Base-by-base conservation (phyloP, 2,797 vertebrate species). In the Liparis tanakae region DNA sequence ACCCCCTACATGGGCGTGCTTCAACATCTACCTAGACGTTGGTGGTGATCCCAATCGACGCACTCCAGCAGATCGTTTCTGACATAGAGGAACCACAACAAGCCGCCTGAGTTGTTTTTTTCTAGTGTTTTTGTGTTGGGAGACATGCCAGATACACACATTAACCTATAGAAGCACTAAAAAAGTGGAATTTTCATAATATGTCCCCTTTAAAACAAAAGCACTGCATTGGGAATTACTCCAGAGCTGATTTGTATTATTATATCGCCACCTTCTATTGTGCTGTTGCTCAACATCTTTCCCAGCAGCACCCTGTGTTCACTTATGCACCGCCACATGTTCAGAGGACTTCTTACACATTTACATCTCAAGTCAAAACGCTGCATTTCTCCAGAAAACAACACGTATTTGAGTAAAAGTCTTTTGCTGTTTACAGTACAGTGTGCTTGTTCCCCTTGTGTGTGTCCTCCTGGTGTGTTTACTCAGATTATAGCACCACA, bases 401-500 rank as follows among this genome's bases (percentile, higher is more conserved):
- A 30, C 25, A 30, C 25, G 25, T 30, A 30, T 30, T n/a, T n/a
- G 22, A 68, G 68, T 51, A 66, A 61, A 30, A 30, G 25, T 30
- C 69, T 75, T 57, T 44, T 25, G 54, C 58, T 76, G 72, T 82
- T 79, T 74, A 72, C 74, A 74, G 80, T 59, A 70, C 70, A 69
- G 34, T 15, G 81, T 73, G 69, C 78, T 70, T 70, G 59, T 30
- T 62, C 65, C 51, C 58, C 15, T 13, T 13, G 2, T 1, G 10
- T 8, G 20, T 37, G 43, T 80, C 70, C 70, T 70, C 39, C 79
- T 78, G 25, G 25, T 30, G 25, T 30, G 82, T 83, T 87, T 70
- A 65, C 79, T 65, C 68, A 74, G 87, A 85, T 90, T 79, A 59
- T 91, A 91, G 90, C 91, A 92, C 92, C 90, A 83, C 82, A 80